Conservation (phyloP, 1,140 invertebrate species). For the Eriosoma lanigerum region DNA sequence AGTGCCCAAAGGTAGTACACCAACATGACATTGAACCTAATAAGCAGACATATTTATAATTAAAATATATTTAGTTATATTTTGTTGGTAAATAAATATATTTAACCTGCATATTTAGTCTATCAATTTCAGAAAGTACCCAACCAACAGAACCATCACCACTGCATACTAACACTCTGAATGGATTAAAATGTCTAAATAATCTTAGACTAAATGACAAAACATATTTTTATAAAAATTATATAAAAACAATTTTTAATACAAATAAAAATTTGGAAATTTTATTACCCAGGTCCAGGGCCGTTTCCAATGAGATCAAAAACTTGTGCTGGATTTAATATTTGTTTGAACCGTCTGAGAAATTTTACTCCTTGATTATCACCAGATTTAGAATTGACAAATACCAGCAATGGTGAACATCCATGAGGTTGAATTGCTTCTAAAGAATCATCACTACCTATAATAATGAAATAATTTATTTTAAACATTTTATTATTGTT, state of each 20-base stretch:
- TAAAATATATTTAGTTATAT: not conserved
- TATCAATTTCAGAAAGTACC: slow-evolving; percentile 91
- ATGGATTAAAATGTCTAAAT: slow-evolving; percentile 88
- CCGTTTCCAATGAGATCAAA: slow-evolving; percentile 91
- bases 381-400: slow-evolving; percentile 96
- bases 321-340: slow-evolving; percentile 95
- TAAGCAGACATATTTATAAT: slow-evolving; percentile 42
- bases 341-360: slow-evolving; percentile 90
- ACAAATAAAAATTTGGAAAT: not conserved
- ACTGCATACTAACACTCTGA: slow-evolving; percentile 88
- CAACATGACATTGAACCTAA: slow-evolving; percentile 89
- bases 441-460: slow-evolving; percentile 82
- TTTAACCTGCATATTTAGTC: slow-evolving; percentile 88
- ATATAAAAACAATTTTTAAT: not conserved
- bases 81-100: not conserved
- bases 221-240: slow-evolving; percentile 42
- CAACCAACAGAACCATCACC: slow-evolving; percentile 92
- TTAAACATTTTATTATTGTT: no score
- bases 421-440: slow-evolving; percentile 77
- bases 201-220: slow-evolving; percentile 66
- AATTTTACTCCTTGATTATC: slow-evolving; percentile 98
- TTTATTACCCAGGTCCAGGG: slow-evolving; percentile 76
- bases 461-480: not conserved
- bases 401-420: slow-evolving; percentile 87
- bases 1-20: slow-evolving; percentile 89